phyloP scores from a whole-genome alignment of 64 coral and sea anemone genomes.

The Dendronephthya gigantea region DNA sequence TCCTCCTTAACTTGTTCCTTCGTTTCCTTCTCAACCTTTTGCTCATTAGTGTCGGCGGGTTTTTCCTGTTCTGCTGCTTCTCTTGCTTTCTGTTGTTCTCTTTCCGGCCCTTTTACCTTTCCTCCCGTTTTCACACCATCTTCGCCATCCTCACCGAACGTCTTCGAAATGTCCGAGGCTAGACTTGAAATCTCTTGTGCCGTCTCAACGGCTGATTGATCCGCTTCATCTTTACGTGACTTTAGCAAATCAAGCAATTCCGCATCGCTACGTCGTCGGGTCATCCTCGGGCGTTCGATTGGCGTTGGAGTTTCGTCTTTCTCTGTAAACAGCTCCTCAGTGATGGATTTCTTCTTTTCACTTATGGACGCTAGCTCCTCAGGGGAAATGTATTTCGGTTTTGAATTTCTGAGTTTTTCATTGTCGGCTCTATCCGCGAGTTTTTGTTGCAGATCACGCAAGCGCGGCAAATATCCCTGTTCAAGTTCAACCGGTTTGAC shows the following conservation, averaged over 20 bases:
- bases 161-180: background rate
- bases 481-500: background rate
- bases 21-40: background rate
- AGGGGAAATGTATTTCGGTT: background rate
- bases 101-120: background rate
- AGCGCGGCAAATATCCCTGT: background rate
- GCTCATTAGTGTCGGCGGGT: background rate
- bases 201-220: background rate
- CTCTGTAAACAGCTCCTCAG: slow-evolving; percentile 2
- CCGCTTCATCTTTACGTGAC: background rate
- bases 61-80: background rate
- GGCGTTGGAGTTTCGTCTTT: background rate
- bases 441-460: background rate
- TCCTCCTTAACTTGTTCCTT: background rate
- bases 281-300: background rate
- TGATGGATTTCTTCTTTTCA: background rate
- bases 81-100: background rate
- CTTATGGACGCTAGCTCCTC: background rate
- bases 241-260: background rate
- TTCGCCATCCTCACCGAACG: background rate
- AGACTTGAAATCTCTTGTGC: background rate
- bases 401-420: background rate
- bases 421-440: background rate
- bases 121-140: background rate
- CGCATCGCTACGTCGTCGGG: background rate